Evolutionary conservation across 1,140 invertebrate genomes (phyloP).

Genomic region (Drosophila littoralis): DNA sequence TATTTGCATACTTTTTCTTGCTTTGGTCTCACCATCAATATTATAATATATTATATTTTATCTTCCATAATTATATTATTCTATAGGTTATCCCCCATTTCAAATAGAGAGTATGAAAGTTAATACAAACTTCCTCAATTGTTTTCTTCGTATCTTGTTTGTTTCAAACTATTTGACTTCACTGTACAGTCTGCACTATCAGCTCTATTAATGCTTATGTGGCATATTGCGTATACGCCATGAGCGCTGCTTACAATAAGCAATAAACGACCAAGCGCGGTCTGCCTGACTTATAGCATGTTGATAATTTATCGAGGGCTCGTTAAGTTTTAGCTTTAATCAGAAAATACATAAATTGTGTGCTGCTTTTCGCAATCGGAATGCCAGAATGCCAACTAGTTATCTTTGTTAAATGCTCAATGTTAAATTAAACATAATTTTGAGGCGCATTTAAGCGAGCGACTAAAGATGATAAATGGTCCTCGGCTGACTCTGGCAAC

Average conservation of each 20-base stretch:
- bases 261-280: background rate
- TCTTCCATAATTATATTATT: too few species aligned
- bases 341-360: slow-evolving; percentile 35
- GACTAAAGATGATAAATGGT: slow-evolving; percentile 64
- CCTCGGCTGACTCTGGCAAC: slow-evolving; percentile 35
- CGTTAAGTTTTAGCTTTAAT: slow-evolving; percentile 16
- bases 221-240: slow-evolving; percentile 9
- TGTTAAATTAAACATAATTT: slow-evolving; percentile 60
- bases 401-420: slow-evolving; percentile 18
- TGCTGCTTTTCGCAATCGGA: background rate
- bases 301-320: slow-evolving; percentile 11
- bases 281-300: background rate
- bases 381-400: slow-evolving; percentile 1
- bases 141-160: background rate
- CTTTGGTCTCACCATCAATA: too few species aligned
- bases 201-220: background rate
- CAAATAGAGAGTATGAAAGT: too few species aligned
- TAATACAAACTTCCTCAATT: background rate
- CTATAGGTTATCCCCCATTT: too few species aligned
- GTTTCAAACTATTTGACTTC: background rate
- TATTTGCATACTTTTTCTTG: too few species aligned
- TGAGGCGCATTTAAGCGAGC: slow-evolving; percentile 53
- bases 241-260: background rate
- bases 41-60: too few species aligned
- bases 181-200: background rate